These are phyloP conservation scores for Zootermopsis nevadensis DNA, from an alignment of 2,888 invertebrate genomes.

Conservation along the genomic window DNA sequence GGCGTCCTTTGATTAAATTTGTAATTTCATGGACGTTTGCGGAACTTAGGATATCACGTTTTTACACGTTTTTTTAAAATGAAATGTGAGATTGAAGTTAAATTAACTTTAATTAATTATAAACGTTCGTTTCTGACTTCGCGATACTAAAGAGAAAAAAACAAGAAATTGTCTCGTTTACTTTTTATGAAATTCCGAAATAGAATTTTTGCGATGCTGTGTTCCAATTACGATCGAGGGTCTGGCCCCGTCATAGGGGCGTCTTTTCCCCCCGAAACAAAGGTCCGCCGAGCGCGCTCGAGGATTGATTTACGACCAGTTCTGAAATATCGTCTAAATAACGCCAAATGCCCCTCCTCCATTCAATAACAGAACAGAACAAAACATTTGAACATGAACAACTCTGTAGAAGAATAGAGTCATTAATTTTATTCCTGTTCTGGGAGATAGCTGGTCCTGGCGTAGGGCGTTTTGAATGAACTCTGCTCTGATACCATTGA, in stretches of 20 bases:
- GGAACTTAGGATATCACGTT: too few relatives aligned
- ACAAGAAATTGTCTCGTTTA: background rate
- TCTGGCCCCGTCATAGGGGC: background rate
- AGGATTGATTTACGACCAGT: conserved; percentile 20
- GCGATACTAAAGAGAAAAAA: background rate
- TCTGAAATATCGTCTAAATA: conserved; percentile 39
- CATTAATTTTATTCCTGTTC: conserved; percentile 48
- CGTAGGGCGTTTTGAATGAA: background rate
- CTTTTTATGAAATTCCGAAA: background rate
- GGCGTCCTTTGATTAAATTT: background rate
- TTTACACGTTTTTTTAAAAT: background rate
- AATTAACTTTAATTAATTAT: conserved; percentile 20
- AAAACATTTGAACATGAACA: conserved; percentile 45
- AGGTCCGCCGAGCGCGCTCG: background rate
- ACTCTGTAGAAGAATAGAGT: conserved; percentile 40
- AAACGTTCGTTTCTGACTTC: background rate
- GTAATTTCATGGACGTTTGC: background rate
- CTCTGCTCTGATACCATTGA: background rate
- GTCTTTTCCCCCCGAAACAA: background rate
- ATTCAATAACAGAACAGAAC: conserved; percentile 46
- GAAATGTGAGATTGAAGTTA: background rate
- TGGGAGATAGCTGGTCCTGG: background rate
- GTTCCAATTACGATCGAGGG: background rate
- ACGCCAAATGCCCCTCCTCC: conserved; percentile 24
- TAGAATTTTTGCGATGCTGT: background rate